Conservation (phyloP, 2,888 invertebrate genomes). For the Leptothorax acervorum region DNA sequence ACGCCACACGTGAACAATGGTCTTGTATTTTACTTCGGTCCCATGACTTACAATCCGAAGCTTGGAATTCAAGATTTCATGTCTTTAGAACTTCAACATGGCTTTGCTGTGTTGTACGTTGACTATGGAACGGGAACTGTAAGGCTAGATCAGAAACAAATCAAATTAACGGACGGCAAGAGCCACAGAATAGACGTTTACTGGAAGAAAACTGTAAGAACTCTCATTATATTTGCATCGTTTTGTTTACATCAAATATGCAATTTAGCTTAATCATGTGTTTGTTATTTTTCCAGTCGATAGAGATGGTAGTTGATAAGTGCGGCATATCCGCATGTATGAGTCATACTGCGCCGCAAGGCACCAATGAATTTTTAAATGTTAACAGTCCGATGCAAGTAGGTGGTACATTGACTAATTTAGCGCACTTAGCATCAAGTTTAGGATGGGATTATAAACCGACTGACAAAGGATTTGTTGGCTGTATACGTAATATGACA, state of each 20-base stretch:
- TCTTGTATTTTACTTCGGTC: conserved; percentile 96
- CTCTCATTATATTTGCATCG: background rate
- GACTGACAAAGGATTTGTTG: conserved; percentile 91
- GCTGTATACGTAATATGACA: conserved; percentile 96
- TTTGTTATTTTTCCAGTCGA: conserved; percentile 84
- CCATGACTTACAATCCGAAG: conserved; percentile 89
- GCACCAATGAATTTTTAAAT: conserved; percentile 91
- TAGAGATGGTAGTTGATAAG: conserved; percentile 93
- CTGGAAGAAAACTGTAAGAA: conserved; percentile 85
- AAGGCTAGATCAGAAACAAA: conserved; percentile 89
- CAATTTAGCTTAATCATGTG: background rate
- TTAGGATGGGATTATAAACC: conserved; percentile 91
- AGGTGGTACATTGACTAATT: conserved; percentile 90
- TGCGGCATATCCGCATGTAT: conserved; percentile 91
- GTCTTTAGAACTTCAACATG: conserved; percentile 93
- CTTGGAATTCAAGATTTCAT: conserved; percentile 94
- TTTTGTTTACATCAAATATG: background rate
- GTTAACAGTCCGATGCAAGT: conserved; percentile 96
- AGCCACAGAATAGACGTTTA: conserved; percentile 93
- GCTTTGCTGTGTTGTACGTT: conserved; percentile 93
- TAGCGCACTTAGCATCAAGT: conserved; percentile 88
- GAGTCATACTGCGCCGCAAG: conserved; percentile 90
- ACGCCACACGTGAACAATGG: conserved; percentile 92
- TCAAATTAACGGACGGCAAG: conserved; percentile 93
- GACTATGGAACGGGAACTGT: conserved; percentile 95